Base-by-base conservation (phyloP, 2,113 vertebrate genomes). In the Gnathonemus longibarbis region DNA sequence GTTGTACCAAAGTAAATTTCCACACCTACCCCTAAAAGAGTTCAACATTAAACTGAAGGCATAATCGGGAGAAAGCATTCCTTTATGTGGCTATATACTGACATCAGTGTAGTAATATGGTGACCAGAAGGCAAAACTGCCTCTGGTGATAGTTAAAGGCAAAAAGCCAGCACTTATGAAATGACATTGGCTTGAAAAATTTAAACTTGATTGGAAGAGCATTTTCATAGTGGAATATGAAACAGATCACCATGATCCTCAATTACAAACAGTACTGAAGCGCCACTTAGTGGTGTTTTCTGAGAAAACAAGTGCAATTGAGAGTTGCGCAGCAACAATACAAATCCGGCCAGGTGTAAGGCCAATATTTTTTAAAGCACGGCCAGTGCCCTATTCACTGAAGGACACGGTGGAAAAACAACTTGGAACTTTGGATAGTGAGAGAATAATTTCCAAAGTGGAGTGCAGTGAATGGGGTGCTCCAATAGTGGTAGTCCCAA, bases 401-500 rank as follows among this genome's bases (percentile, higher is more conserved):
- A 84, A 42, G 50, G 49, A 84, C 24, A 7, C 0, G 21, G 5
- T 21, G 53, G 53, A 56, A 56, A 56, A 56, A 21, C 19, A 56
- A 21, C 49, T 66, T 15, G 2, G 66, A 80, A 17, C 66, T 24
- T 19, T 39, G 2, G 50, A 87, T 35, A 83, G 24, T 6, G 27
- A 31, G 24, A 48, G 58, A 5, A 90, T 92, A 5, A 52, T 89
- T 19, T 53, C 77, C n/a, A 35, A 42, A 5, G n/a, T 87, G 3
- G 50, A 90, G 17, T 24, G 9, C 6, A 90, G 70, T 89, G 15
- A 87, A 17, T 92, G 90, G 88, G 89, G 66, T 15, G 87, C 85
- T 3, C 91, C 89, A 0, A 87, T 56, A 56, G 53, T 21, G 53
- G 53, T 21, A 8, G 19, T 6, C 19, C 53, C 53, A 6, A 56